Conservation (phyloP, 2,113 vertebrate genomes). For the Trogon surrucura region DNA sequence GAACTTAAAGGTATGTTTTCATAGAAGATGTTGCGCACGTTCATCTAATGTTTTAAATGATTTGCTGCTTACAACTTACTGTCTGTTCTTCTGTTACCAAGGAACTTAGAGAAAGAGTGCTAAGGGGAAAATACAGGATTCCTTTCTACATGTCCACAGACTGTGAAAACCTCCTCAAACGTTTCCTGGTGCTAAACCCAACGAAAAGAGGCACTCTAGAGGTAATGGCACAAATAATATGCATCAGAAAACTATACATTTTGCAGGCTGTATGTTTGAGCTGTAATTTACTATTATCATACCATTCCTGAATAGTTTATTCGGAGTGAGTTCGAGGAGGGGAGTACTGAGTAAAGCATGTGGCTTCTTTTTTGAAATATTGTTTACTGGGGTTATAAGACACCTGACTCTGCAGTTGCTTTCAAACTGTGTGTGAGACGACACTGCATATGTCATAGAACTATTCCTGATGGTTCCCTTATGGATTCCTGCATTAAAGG, state of each 20-base stretch:
- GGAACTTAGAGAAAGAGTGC: conserved; percentile 97
- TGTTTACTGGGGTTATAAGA: neutral
- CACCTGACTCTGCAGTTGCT: neutral
- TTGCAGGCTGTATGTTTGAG: neutral
- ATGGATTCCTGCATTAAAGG: neutral
- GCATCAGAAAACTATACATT: neutral
- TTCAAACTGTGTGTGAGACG: neutral
- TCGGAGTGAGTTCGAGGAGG: neutral
- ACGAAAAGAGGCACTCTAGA: conserved; percentile 96
- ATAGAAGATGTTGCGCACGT: neutral
- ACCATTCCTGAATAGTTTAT: neutral
- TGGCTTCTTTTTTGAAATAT: neutral
- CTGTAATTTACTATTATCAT: neutral
- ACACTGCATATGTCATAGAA: neutral
- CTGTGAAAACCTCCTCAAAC: conserved; percentile 99
- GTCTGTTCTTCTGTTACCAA: conserved; percentile 38
- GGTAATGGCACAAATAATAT: conserved; percentile 79
- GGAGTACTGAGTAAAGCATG: neutral
- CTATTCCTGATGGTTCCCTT: neutral
- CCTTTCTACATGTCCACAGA: conserved; percentile 99
- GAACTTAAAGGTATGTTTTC: conserved; percentile 89
- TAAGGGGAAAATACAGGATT: conserved; percentile 97
- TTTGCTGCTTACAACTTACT: neutral
- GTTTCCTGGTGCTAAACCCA: conserved; percentile 98
- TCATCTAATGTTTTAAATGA: neutral